Evolutionary conservation across 2,888 invertebrate species (phyloP).

Genomic region (Nysson spinosus): DNA sequence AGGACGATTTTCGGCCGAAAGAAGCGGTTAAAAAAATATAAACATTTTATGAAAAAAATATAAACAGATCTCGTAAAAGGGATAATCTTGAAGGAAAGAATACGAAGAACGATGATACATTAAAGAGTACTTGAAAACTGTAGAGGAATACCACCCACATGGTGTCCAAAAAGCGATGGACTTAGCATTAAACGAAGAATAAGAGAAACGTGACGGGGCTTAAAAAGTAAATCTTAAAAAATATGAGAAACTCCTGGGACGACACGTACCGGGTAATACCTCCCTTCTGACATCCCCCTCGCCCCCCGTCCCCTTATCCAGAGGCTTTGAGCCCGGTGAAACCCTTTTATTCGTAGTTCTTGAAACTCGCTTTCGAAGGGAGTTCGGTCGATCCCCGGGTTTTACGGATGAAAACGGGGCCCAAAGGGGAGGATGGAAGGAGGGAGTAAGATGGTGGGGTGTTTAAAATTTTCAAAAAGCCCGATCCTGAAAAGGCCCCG

Average conservation of each 20-base stretch:
- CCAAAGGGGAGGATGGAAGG: slow-evolving; percentile 46
- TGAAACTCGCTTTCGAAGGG: slow-evolving; percentile 66
- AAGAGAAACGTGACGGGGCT: slow-evolving; percentile 72
- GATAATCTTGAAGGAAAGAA: too few species aligned
- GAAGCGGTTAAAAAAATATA: too few species aligned
- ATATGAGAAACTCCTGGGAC: slow-evolving; percentile 73
- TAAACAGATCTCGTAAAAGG: too few species aligned
- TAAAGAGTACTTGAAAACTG: not conserved
- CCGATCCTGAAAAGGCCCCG: slow-evolving; percentile 75
- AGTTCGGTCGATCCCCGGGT: slow-evolving; percentile 55
- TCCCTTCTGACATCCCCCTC: slow-evolving; percentile 3
- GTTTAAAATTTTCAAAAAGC: slow-evolving; percentile 76
- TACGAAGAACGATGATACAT: too few species aligned
- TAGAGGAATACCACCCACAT: slow-evolving; percentile 33
- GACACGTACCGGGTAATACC: slow-evolving; percentile 41
- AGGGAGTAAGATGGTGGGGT: slow-evolving; percentile 50
- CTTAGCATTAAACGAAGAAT: slow-evolving; percentile 17
- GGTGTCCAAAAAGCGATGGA: slow-evolving; percentile 5
- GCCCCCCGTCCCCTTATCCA: slow-evolving; percentile 31
- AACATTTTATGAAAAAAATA: too few species aligned
- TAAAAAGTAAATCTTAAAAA: slow-evolving; percentile 76
- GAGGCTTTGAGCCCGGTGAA: slow-evolving; percentile 69
- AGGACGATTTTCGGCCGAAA: too few species aligned
- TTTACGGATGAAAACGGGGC: slow-evolving; percentile 46
- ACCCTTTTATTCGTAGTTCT: slow-evolving; percentile 75